These are phyloP conservation scores for Campoletis raptor DNA, from an alignment of 2,888 invertebrate species.

Conservation along the genomic window DNA sequence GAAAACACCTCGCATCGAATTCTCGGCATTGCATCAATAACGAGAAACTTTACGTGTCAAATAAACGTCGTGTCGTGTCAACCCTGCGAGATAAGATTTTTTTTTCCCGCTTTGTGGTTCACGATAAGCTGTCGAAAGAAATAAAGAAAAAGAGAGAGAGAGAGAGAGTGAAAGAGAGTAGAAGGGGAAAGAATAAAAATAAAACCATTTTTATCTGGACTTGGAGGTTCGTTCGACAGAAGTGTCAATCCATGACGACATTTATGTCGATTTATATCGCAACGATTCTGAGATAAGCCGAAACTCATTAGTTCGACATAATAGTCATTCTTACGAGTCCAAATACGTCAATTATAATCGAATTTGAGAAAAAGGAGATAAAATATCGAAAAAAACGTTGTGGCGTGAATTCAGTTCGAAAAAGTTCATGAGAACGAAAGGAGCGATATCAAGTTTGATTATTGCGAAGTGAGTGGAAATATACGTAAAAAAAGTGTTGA, in stretches of 20 bases:
- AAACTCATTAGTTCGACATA: conserved; percentile 11
- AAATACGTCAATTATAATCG: conserved; percentile 4
- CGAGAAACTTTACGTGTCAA: background rate
- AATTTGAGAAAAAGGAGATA: background rate
- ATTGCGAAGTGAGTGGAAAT: background rate
- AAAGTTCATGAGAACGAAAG: background rate
- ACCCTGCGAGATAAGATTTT: conserved; percentile 34
- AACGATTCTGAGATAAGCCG: conserved; percentile 12
- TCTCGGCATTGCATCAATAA: conserved; percentile 8
- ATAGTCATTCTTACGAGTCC: background rate
- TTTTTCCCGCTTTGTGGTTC: conserved; percentile 1
- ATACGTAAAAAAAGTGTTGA: background rate
- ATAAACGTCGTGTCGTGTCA: conserved; percentile 1
- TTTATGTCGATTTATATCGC: conserved; percentile 1
- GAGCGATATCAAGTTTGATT: background rate
- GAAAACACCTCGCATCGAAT: conserved; percentile 11
- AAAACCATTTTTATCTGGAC: background rate
- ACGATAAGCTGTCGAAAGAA: conserved; percentile 6
- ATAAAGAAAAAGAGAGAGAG: background rate
- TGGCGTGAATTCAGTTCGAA: background rate
- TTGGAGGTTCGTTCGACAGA: background rate
- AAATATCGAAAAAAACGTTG: background rate
- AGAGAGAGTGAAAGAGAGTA: background rate
- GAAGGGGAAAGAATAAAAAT: background rate
- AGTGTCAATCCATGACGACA: conserved; percentile 20